Base-by-base conservation (phyloP, 2,113 vertebrate species). In the Camelus bactrianus region DNA sequence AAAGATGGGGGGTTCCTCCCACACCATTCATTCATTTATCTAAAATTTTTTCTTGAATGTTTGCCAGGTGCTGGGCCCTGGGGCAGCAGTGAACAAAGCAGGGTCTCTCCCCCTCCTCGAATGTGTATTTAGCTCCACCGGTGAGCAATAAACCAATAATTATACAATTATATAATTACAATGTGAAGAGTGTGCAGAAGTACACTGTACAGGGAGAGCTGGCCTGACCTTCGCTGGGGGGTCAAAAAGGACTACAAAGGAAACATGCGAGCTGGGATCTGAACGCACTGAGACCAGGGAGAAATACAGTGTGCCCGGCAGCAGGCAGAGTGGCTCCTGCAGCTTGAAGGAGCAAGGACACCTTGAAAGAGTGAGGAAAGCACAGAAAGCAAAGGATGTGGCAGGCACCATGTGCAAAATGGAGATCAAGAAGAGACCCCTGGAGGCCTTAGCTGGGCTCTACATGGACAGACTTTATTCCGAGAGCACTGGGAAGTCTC, bases 121-220 rank as follows among this genome's bases (percentile, higher is more conserved):
- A 35, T 70, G 86, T 90, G 72, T 52, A 52, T 82, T 94, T 73
- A 70, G 69, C 76, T 88, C 46, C 48, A 60, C 3, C 0, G 0
- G 17, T 54, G 19, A 88, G 70, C 58, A 85, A 77, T 46, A 32
- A 77, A 65, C 70, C 50, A 88, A 9, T 80, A 69, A 88, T 35
- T 77, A 82, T 35, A 56, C 93, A 95, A 84, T 92, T 81, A 60
- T 35, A 85, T 75, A 94, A 96, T 97, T 96, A 95, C 80, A 95
- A 50, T 75, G 90, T 69, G 69, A n/a, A 32, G 17, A 79, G 6
- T 76, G 16, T 26, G 30, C 64, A 60, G 46, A 42, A n/a, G 12
- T 6, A 0, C 26, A 17, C 32, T 16, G 17, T 69, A 67, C 30
- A 62, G 30, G 0, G 28, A 70, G 50, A 52, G 30, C 75, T 54